Conservation (phyloP, 2,113 vertebrate species). For the Hystrix brachyura region DNA sequence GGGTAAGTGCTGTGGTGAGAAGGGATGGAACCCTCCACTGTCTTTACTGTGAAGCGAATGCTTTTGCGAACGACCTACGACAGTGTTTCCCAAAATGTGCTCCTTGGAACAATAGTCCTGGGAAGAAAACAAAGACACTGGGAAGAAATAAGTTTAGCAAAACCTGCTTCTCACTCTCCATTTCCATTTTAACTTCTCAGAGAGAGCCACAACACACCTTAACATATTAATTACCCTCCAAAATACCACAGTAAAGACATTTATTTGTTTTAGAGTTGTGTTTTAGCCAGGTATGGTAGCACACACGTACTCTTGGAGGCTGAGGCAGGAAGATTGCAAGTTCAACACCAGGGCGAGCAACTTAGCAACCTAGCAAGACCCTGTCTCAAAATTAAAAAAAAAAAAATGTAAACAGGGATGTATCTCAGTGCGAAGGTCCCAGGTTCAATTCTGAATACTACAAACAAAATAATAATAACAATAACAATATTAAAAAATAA, state of each 20-base stretch:
- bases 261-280: background rate
- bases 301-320: background rate
- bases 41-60: background rate
- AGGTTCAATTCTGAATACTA: background rate
- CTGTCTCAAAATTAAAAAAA: background rate
- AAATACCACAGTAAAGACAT: background rate
- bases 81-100: background rate
- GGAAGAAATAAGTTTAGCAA: background rate
- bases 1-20: background rate
- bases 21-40: background rate
- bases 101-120: background rate
- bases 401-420: background rate
- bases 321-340: background rate
- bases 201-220: background rate
- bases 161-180: background rate
- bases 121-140: background rate
- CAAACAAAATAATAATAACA: background rate
- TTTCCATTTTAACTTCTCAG: background rate
- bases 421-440: background rate
- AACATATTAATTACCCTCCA: background rate
- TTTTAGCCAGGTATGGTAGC: background rate
- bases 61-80: background rate
- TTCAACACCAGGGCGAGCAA: background rate
- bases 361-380: background rate
- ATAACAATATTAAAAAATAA: background rate